phyloP scores from a whole-genome alignment of 2,797 vertebrate species.

The Taenioides sp. region DNA sequence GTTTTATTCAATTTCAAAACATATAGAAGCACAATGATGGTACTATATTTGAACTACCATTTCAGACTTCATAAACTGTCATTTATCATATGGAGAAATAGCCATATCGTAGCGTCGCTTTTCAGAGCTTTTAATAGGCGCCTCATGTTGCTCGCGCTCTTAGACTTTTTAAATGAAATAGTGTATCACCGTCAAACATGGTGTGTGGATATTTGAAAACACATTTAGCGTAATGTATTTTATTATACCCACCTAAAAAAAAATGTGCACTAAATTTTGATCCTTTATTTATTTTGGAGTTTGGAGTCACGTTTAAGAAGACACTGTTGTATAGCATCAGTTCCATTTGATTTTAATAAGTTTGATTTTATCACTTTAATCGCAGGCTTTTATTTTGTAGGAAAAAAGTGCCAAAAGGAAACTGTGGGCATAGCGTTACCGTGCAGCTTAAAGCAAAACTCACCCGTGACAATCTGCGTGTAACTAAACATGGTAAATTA shows the following conservation, averaged over 20 bases:
- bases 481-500: background rate
- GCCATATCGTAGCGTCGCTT: constrained; percentile 43
- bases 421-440: constrained; percentile 52
- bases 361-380: constrained; percentile 20
- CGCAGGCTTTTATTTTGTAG: constrained; percentile 29
- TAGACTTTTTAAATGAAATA: background rate
- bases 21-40: constrained; percentile 15
- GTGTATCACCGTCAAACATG: constrained; percentile 13
- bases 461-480: background rate
- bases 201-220: constrained; percentile 22
- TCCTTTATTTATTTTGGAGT: background rate
- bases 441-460: background rate
- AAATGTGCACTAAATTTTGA: constrained; percentile 22
- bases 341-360: background rate
- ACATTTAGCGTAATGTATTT: constrained; percentile 16
- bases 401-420: constrained; percentile 74
- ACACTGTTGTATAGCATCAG: background rate
- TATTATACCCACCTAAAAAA: background rate
- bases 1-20: background rate
- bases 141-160: constrained; percentile 23
- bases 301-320: background rate
- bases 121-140: constrained; percentile 29
- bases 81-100: constrained; percentile 37
- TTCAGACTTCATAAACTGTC: constrained; percentile 13
- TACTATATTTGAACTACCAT: constrained; percentile 6